Evolutionary conservation across 2,888 invertebrate species (phyloP).

Genomic region (Chorisops tibialis): DNA sequence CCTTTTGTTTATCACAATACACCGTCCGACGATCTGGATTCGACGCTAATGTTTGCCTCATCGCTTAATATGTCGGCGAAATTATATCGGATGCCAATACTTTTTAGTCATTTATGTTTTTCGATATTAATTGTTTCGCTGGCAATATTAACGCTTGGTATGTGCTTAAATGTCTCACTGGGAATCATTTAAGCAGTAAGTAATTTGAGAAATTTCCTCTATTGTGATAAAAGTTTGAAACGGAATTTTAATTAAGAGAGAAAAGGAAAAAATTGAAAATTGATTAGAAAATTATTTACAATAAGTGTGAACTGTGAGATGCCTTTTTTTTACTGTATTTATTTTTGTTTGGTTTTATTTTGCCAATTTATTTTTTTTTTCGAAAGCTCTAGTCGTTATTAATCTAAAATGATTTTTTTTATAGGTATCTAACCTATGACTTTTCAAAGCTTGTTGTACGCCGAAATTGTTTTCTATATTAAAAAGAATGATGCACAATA

Average conservation of each 20-base stretch:
- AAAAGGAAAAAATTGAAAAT: neutral
- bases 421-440: no score
- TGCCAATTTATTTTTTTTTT: no score
- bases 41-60: conserved; percentile 72
- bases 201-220: no score
- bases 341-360: no score
- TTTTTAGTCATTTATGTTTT: conserved; percentile 65
- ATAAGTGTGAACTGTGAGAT: no score
- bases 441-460: no score
- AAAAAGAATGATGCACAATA: no score
- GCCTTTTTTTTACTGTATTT: no score
- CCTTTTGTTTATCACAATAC: conserved; percentile 80
- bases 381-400: no score
- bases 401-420: no score
- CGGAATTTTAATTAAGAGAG: neutral
- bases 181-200: conserved; percentile 26
- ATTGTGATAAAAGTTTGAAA: neutral
- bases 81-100: conserved; percentile 70
- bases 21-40: conserved; percentile 69
- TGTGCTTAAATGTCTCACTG: conserved; percentile 55
- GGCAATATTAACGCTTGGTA: conserved; percentile 65
- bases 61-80: conserved; percentile 71
- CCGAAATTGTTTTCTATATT: no score
- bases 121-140: conserved; percentile 60
- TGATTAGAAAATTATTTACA: no score